Base-by-base conservation (phyloP, 2,888 invertebrate species). In the Aquatica leii region DNA sequence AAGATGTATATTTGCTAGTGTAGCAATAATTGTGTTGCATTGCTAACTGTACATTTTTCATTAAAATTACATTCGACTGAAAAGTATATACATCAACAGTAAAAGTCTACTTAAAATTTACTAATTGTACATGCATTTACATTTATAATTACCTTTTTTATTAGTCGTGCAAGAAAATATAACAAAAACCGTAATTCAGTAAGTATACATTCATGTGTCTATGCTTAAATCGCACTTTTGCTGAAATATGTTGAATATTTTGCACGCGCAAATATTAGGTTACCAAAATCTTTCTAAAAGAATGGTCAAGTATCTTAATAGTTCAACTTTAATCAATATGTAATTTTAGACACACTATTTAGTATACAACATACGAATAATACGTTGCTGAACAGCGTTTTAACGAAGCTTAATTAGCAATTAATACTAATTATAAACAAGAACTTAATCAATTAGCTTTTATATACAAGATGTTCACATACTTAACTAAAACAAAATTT, bases 1-100 rank as follows among this genome's bases (percentile, higher is more conserved):
- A 71, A 65, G 69, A 77, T 76, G 74, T 79, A 78, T 80, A 78
- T 79, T 79, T 74, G 76, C 80, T 80, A 79, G 72, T 74, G 74
- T 79, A 77, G 74, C 77, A 78, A 78, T 78, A 65, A 61, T 65
- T 65, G 78, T 78, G 76, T 74, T 69, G 66, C 66, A 66, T 66
- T 66, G 65, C 76, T 78, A 77, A 75, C 79, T 80, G 81, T 81
- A 81, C 80, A 81, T 72, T 60, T 73, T 72, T 68, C 75, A 73
- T 74, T 78, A 75, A 76, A 75, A 77, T 75, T 78, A 80, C 77
- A 78, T 74, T 73, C 69, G 73, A 71, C 76, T 75, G 73, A 75
- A 76, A 73, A 73, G 73, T 73, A 69, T 76, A 76, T 77, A 75
- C 70, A 78, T 77, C 77, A 79, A 79, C 78, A 75, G 61, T 59